Percentiles rank a stretch among this genome's conserved stretches.
These are phyloP conservation scores for Solenopsis invicta DNA, from an alignment of 1,140 invertebrate genomes.

Conservation along the genomic window DNA sequence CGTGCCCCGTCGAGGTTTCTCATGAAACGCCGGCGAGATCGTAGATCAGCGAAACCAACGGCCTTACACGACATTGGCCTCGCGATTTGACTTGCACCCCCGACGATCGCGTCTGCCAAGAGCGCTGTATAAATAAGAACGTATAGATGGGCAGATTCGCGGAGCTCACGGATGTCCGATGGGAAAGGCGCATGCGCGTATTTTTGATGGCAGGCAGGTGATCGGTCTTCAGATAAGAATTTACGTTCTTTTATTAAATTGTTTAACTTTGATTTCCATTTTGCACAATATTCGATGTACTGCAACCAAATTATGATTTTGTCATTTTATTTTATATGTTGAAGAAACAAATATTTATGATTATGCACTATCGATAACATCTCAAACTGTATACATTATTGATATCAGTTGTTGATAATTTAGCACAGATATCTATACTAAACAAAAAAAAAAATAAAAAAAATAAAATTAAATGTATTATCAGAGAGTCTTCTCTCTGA, in stretches of 20 bases:
- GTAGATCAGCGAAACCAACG: constrained; percentile 20
- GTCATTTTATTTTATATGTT: neutral
- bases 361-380: too few species aligned
- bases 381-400: too few species aligned
- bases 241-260: neutral
- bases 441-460: too few species aligned
- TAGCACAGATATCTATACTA: too few species aligned
- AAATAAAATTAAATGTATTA: too few species aligned
- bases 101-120: constrained; percentile 52
- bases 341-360: too few species aligned
- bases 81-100: constrained; percentile 25
- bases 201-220: neutral
- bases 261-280: neutral
- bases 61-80: constrained; percentile 71
- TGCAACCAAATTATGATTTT: neutral
- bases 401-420: too few species aligned
- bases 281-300: neutral
- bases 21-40: constrained; percentile 66
- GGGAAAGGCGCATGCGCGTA: constrained; percentile 10
- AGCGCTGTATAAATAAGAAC: constrained; percentile 33
- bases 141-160: constrained; percentile 1
- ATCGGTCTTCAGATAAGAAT: neutral
- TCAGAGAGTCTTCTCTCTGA: too few species aligned
- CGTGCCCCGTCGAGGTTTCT: constrained; percentile 41
- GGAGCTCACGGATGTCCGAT: neutral